Percentiles rank a stretch among this genome's conserved stretches.
These are phyloP conservation scores for Chrysocyon brachyurus DNA, from an alignment of 2,797 vertebrate genomes.

Conservation along the genomic window DNA sequence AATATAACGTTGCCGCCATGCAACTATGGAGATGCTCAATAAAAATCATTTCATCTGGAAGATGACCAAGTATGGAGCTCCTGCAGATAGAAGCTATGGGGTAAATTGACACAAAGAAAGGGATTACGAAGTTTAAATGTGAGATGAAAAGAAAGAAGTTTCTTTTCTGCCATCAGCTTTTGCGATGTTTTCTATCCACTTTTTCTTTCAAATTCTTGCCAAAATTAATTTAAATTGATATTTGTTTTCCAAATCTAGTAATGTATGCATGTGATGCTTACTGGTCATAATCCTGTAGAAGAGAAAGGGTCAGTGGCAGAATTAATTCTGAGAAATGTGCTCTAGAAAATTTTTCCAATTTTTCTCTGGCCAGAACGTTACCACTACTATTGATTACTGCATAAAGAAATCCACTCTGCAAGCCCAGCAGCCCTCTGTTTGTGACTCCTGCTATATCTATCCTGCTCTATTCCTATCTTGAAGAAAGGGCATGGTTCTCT, in stretches of 20 bases:
- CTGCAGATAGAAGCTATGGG: not conserved
- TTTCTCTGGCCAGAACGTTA: not conserved
- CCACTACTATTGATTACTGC: not conserved
- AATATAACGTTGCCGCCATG: not conserved
- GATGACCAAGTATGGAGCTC: not conserved
- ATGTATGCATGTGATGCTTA: not conserved
- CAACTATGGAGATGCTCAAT: not conserved
- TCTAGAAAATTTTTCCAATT: not conserved
- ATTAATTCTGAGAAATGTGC: not conserved
- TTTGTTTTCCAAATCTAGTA: not conserved
- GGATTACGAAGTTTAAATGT: not conserved
- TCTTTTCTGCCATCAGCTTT: not conserved
- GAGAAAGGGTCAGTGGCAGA: not conserved
- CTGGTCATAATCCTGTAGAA: not conserved
- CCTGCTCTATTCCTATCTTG: not conserved
- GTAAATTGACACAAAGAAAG: not conserved
- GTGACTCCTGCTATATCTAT: no score
- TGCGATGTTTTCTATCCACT: not conserved
- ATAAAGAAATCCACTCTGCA: not conserved
- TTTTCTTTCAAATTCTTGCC: not conserved
- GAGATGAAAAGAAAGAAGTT: not conserved
- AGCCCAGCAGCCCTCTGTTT: not conserved
- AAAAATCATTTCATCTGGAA: not conserved
- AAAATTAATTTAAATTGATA: not conserved
- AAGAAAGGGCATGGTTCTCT: not conserved